Base-by-base conservation (phyloP, 2,888 invertebrate genomes). In the Agrypnus murinus region DNA sequence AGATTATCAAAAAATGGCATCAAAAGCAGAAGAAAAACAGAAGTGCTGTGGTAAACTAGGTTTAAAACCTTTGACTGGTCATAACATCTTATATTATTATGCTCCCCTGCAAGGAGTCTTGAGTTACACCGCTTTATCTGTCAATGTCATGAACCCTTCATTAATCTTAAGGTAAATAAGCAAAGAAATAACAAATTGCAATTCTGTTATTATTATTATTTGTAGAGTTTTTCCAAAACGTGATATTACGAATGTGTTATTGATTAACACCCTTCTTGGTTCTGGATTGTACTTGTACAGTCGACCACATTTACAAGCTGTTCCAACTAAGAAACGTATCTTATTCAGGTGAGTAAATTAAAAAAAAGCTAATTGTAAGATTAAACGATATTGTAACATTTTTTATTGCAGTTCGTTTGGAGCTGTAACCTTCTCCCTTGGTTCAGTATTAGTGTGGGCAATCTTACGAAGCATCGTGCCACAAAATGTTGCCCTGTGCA, bases 391-490 rank as follows among this genome's bases (percentile, higher is more conserved):
- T n/a, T n/a, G n/a, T n/a, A n/a, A n/a, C n/a, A n/a, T n/a, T n/a
- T 45, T 78, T 72, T 69, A 74, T 85, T 84, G 67, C 79, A 89
- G 90, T 84, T 84, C 85, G 45, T 87, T 93, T 69, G 94, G 94
- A 60, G 92, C 95, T 48, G 88, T 94, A 8, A 88, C 97, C 17
- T 94, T 97, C 88, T 95, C 95, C 75, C 91, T 97, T 81, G 97
- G 97, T 10, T 96, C 96, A 0, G 93, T 97, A 53, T 89, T 97
- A 67, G 86, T 93, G 73, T 96, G 96, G 94, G 97, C 97, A 7
- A 92, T 97, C 38, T 86, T 95, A 43, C 91, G 95, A 81, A 93
- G 93, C 76, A 87, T 94, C 38, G 87, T 96, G 50, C 94, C 95
- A 0, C 89, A 91, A 75, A 90, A 91, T 82, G 90, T 92, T 45